phyloP scores from a whole-genome alignment of 2,888 invertebrate genomes.

The Kryphioiulus occultus region DNA sequence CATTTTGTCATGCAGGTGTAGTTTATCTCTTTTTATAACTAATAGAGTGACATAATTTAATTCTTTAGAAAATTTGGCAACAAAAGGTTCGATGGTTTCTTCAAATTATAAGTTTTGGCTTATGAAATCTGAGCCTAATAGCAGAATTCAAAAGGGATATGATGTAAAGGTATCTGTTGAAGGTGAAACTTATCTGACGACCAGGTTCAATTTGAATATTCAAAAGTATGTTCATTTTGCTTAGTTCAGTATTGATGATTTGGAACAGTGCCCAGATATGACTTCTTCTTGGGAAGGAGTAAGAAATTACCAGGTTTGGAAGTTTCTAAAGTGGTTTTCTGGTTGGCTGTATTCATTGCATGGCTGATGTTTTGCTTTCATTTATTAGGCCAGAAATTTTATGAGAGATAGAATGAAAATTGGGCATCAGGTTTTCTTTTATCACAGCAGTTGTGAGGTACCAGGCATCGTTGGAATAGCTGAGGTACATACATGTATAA shows the following conservation, averaged over 20 bases:
- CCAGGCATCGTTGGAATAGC: slow-evolving; percentile 62
- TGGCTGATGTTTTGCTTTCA: background rate
- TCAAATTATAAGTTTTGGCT: slow-evolving; percentile 44
- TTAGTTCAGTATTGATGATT: slow-evolving; percentile 62
- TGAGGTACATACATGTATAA: no score
- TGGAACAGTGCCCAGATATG: slow-evolving; percentile 59
- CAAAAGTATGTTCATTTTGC: background rate
- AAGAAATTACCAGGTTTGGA: slow-evolving; percentile 60
- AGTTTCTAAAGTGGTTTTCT: background rate
- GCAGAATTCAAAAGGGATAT: slow-evolving; percentile 16
- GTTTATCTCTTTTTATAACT: no score
- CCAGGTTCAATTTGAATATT: background rate
- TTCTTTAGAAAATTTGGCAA: background rate
- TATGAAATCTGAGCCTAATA: slow-evolving; percentile 45
- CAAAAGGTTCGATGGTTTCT: background rate
- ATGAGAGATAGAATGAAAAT: slow-evolving; percentile 58
- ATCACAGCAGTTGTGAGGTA: slow-evolving; percentile 62
- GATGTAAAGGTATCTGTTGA: background rate
- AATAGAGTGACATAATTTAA: no score
- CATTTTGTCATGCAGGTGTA: no score
- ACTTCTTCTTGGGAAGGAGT: slow-evolving; percentile 64
- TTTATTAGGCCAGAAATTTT: slow-evolving; percentile 59
- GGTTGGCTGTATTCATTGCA: no score
- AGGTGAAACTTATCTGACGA: background rate
- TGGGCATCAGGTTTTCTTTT: slow-evolving; percentile 61